Base-by-base conservation (phyloP, 2,888 invertebrate species). In the Eurois occulta region DNA sequence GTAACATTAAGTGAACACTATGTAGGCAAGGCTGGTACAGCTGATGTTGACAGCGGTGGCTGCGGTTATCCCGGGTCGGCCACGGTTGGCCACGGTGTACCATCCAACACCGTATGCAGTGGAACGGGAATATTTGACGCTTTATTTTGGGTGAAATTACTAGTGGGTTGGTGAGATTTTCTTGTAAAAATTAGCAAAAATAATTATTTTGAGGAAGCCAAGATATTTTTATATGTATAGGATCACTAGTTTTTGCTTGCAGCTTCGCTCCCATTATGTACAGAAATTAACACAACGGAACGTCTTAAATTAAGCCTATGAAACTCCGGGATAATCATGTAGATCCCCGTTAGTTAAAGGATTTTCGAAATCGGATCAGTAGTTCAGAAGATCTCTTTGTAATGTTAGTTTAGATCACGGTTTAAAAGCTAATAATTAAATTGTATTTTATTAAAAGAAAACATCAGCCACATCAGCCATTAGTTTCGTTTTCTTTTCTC, bases 1-100 rank as follows among this genome's bases (percentile, higher is more conserved):
- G 77, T 81, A 81, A 83, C 72, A 85, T 82, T 79, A 84, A 86
- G 78, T 87, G 79, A 81, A 86, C 85, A 86, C 85, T 85, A 85
- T 88, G 86, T 88, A 84, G 91, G 89, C 86, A 84, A 81, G 87
- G 77, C 85, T 87, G 83, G 88, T 91, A 87, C 95, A 93, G 92
- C 93, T 95, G 95, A 92, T 90, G 91, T 89, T 95, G 96, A 95
- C 95, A 94, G 94, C 93, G 93, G 94, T 90, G 84, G 85, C 87
- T 92, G 94, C 93, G 94, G 94, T 94, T 91, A 86, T 72, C 90
- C 88, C 89, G 90, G 88, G 90, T 86, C 88, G 76, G 64, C 68
- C 28, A 75, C 72, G 65, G 77, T 77, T 35, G 62, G 65, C 68
- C n/a, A 75, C 72, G 69, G 75, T 81, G 77, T 84, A 87, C 82